Conservation (phyloP, 2,888 invertebrate species). For the Stegana nigrithorax region DNA sequence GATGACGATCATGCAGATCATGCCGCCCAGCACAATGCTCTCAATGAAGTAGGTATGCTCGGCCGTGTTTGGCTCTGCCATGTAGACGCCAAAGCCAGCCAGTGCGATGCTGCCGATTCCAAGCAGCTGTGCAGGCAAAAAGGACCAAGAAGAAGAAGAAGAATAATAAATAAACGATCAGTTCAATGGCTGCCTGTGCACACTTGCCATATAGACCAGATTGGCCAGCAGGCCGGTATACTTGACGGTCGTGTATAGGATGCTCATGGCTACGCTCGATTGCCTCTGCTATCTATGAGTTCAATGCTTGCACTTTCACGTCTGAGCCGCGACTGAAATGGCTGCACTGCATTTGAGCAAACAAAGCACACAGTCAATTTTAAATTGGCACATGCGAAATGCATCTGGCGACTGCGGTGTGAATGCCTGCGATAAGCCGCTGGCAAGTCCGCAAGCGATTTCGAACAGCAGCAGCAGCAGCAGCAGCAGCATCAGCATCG, state of each 20-base stretch:
- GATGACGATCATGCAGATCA: constrained; percentile 57
- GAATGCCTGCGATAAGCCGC: too few species aligned
- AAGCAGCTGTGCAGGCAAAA: constrained; percentile 40
- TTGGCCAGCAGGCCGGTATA: constrained; percentile 55
- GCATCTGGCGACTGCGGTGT: too few species aligned
- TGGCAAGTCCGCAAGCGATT: too few species aligned
- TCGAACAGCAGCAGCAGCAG: too few species aligned
- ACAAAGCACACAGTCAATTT: constrained; percentile 18
- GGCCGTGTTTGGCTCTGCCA: constrained; percentile 52
- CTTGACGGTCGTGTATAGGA: constrained; percentile 52
- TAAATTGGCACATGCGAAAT: too few species aligned
- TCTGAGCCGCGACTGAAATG: constrained; percentile 1
- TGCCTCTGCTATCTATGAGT: constrained; percentile 8
- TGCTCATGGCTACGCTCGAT: constrained; percentile 52
- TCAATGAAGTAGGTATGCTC: constrained; percentile 60
- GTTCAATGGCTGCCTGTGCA: too few species aligned
- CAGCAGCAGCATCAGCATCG: too few species aligned
- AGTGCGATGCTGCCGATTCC: constrained; percentile 50
- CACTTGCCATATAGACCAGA: constrained; percentile 54
- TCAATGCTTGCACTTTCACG: not conserved
- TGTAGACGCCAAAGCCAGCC: constrained; percentile 50
- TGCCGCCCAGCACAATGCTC: constrained; percentile 53
- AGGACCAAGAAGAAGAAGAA: too few species aligned
- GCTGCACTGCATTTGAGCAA: constrained; percentile 18
- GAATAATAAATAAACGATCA: too few species aligned